These are phyloP conservation scores for Paracanthobrama guichenoti DNA, from an alignment of 2,113 vertebrate genomes.

Conservation along the genomic window DNA sequence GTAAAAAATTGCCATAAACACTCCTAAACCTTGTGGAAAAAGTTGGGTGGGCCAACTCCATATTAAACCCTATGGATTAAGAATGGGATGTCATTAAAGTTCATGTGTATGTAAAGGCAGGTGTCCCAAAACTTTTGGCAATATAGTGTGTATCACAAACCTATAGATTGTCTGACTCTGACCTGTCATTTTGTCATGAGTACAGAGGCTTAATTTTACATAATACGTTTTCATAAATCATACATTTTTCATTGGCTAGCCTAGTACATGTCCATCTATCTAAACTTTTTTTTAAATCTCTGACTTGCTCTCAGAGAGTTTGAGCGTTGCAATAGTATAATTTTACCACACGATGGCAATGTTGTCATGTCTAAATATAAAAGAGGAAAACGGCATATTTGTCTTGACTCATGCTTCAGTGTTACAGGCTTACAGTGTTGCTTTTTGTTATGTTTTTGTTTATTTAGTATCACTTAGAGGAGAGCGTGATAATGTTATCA, in stretches of 20 bases:
- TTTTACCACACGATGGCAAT: slow-evolving; percentile 8
- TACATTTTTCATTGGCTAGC: not conserved
- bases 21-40: too few relatives aligned
- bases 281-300: not conserved
- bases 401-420: not conserved
- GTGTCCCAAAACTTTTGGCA: too few relatives aligned
- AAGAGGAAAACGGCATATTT: not conserved
- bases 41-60: too few relatives aligned
- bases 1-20: too few relatives aligned
- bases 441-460: not conserved
- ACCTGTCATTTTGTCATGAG: not conserved
- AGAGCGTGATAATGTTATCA: not conserved
- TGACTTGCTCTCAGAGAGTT: not conserved
- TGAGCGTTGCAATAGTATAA: not conserved
- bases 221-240: not conserved
- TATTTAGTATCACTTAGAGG: not conserved
- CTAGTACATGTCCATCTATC: not conserved
- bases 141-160: not conserved
- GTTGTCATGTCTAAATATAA: not conserved
- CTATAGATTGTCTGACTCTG: not conserved
- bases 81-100: too few relatives aligned
- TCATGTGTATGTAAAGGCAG: too few relatives aligned
- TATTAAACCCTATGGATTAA: too few relatives aligned
- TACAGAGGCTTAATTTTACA: not conserved
- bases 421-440: too few relatives aligned